Conservation (phyloP, 2,113 vertebrate genomes). For the Okapia johnstoni region DNA sequence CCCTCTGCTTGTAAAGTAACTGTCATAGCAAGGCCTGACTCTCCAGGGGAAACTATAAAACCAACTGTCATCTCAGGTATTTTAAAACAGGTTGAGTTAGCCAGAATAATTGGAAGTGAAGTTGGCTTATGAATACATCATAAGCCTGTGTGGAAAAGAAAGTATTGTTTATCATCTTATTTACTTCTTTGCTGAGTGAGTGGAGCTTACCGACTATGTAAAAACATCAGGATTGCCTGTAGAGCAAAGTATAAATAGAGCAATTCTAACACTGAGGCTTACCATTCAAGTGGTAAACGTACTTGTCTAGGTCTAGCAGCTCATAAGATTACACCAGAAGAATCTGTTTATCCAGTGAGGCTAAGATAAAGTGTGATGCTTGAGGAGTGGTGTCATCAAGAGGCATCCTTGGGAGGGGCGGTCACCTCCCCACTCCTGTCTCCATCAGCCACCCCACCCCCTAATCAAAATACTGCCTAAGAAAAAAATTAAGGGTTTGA, state of each 20-base stretch:
- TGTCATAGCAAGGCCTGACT: neutral
- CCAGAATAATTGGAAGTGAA: neutral
- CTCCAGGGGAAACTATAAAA: constrained; percentile 19
- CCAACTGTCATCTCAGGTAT: neutral
- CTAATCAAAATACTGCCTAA: neutral
- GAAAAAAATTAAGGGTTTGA: neutral
- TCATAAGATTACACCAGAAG: neutral
- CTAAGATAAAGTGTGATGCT: neutral
- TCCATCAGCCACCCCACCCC: neutral
- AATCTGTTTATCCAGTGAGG: neutral
- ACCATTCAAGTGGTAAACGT: neutral
- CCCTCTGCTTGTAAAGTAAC: neutral
- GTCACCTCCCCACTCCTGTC: neutral
- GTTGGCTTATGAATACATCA: neutral
- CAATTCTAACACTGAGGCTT: neutral
- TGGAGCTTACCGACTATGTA: neutral
- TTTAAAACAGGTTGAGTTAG: constrained; percentile 26
- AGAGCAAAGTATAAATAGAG: constrained; percentile 1
- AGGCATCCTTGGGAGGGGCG: neutral
- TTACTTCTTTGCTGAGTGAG: neutral
- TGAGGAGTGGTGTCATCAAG: neutral
- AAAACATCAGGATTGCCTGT: neutral
- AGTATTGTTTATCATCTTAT: neutral
- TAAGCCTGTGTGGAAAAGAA: neutral
- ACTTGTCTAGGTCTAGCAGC: constrained; percentile 38